These are phyloP conservation scores for Pogonophryne albipinna DNA, from an alignment of 2,797 vertebrate species.

Conservation along the genomic window DNA sequence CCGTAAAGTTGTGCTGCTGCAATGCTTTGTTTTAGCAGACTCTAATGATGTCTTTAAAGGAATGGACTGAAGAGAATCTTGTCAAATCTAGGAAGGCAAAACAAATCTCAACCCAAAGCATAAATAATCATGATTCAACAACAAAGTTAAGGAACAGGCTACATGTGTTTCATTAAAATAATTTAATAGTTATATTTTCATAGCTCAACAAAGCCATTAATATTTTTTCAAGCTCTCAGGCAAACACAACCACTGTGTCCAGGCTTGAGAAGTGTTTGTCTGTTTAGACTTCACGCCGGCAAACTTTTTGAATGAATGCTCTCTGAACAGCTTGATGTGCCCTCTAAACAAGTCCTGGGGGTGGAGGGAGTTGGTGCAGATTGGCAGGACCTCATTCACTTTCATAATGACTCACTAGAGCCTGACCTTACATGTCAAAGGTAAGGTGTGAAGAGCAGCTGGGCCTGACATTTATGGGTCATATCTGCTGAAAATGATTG, in stretches of 20 bases:
- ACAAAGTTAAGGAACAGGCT: too few species aligned
- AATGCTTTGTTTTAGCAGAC: too few species aligned
- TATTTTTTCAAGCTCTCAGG: not conserved
- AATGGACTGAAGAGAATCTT: not conserved
- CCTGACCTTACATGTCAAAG: conserved; percentile 55
- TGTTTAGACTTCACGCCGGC: not conserved
- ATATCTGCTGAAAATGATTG: conserved; percentile 45
- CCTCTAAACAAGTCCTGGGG: conserved; percentile 3
- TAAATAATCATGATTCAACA: too few species aligned
- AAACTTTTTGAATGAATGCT: conserved; percentile 15
- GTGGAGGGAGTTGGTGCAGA: conserved; percentile 10
- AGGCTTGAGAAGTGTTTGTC: conserved; percentile 6
- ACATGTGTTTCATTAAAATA: too few species aligned
- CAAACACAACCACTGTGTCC: conserved; percentile 15
- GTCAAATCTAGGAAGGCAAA: too few species aligned
- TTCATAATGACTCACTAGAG: conserved; percentile 42
- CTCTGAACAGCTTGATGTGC: conserved; percentile 12
- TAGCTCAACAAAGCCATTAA: conserved; percentile 14
- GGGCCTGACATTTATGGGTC: conserved; percentile 61
- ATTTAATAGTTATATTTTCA: not conserved
- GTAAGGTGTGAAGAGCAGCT: conserved; percentile 44
- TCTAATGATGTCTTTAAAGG: not conserved
- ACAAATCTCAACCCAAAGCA: too few species aligned
- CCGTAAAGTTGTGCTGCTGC: not conserved
- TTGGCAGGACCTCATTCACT: conserved; percentile 20